Evolutionary conservation across 2,888 invertebrate genomes (phyloP).

Genomic region (Lasioglossum oenotherae): DNA sequence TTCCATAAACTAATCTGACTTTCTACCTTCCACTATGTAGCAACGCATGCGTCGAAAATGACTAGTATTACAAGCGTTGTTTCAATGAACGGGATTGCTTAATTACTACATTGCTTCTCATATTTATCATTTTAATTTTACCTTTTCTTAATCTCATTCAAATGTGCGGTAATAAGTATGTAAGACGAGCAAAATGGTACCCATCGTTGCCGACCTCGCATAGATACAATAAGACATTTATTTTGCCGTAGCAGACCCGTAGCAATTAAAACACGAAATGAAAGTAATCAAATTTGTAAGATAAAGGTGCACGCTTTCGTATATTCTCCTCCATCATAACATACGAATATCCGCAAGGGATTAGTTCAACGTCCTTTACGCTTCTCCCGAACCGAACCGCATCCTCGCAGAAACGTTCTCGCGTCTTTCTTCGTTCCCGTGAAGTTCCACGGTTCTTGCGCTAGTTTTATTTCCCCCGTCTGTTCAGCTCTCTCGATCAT

Average conservation of each 20-base stretch:
- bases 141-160: not conserved
- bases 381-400: not conserved
- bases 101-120: not conserved
- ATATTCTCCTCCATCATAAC: not conserved
- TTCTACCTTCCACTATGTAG: not conserved
- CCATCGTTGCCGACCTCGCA: not conserved
- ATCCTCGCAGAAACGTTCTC: not conserved
- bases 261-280: not conserved
- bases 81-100: not conserved
- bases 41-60: not conserved
- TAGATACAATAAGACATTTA: not conserved
- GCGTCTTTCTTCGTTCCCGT: not conserved
- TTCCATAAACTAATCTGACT: not conserved
- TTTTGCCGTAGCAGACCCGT: not conserved
- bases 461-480: constrained; percentile 35
- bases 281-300: not conserved
- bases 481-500: constrained; percentile 41
- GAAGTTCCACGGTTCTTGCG: constrained; percentile 17
- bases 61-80: not conserved
- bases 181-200: not conserved
- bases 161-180: not conserved
- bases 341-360: not conserved
- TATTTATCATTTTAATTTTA: not conserved
- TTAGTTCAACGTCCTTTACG: not conserved
- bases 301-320: too few species aligned